These are phyloP conservation scores for Trichogramma dendrolimi DNA, from an alignment of 2,888 invertebrate species.

Conservation along the genomic window DNA sequence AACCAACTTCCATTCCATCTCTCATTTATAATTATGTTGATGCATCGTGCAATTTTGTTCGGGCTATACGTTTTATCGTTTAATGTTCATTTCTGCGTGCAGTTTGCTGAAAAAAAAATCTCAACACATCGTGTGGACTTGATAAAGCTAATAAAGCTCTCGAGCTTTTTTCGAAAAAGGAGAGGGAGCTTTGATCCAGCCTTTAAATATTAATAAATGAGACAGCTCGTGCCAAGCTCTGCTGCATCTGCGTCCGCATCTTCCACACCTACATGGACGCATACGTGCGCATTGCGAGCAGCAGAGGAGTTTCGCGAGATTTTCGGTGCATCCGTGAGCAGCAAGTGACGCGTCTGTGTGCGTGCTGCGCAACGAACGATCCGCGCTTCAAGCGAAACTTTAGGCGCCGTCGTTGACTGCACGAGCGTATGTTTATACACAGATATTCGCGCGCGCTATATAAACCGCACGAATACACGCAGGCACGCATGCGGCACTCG, in stretches of 20 bases:
- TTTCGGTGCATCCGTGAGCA: constrained; percentile 17
- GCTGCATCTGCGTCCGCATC: background rate
- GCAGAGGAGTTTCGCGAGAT: constrained; percentile 8
- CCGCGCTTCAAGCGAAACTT: constrained; percentile 32
- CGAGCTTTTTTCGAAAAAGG: background rate
- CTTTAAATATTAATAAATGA: constrained; percentile 27
- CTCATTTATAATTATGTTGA: too few species aligned
- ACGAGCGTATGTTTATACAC: constrained; percentile 3
- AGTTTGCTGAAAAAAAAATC: too few species aligned
- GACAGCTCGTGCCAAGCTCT: constrained; percentile 3
- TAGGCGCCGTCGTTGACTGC: background rate
- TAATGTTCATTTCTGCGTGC: too few species aligned
- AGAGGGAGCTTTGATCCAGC: constrained; percentile 19
- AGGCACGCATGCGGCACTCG: constrained; percentile 24
- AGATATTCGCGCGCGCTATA: constrained; percentile 17
- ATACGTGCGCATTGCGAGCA: background rate
- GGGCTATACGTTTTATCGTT: too few species aligned
- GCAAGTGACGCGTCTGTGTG: too few species aligned
- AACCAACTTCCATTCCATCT: constrained; percentile 38
- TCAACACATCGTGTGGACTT: too few species aligned
- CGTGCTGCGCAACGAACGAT: constrained; percentile 33
- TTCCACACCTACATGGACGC: background rate
- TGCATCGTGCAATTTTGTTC: too few species aligned
- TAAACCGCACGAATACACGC: constrained; percentile 9
- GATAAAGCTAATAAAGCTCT: background rate